These are phyloP conservation scores for Macquaria australasica DNA, from an alignment of 2,113 vertebrate genomes.

Conservation along the genomic window DNA sequence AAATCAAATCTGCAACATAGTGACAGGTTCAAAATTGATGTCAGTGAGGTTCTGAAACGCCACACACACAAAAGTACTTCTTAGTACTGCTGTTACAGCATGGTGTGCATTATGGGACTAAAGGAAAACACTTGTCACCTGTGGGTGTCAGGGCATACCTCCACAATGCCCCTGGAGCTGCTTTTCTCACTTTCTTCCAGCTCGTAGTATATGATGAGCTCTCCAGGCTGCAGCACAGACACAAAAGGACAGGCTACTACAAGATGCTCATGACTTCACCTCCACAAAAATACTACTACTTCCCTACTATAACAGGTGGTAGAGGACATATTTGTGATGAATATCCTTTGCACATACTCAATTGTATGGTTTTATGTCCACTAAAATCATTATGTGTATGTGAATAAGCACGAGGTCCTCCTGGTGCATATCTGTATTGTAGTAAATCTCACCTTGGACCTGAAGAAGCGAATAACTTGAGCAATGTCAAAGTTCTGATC, in stretches of 20 bases:
- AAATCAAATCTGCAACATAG: neutral
- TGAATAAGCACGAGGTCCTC: neutral
- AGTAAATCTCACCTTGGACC: slow-evolving; percentile 81
- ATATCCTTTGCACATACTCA: neutral
- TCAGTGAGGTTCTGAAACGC: too few relatives aligned
- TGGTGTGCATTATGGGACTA: neutral
- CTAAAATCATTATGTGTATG: neutral
- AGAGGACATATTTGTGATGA: neutral
- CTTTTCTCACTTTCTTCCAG: slow-evolving; percentile 85
- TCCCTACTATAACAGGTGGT: neutral
- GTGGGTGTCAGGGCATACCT: slow-evolving; percentile 85
- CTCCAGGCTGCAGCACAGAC: slow-evolving; percentile 79
- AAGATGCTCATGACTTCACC: neutral
- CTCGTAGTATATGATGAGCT: slow-evolving; percentile 88
- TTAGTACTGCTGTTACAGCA: neutral
- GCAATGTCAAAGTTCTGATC: slow-evolving; percentile 89
- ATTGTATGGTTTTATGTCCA: neutral
- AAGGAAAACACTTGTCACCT: slow-evolving; percentile 70
- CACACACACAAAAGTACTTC: neutral
- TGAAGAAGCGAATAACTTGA: slow-evolving; percentile 88
- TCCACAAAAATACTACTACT: too few relatives aligned
- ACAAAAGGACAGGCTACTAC: neutral
- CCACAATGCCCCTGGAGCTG: slow-evolving; percentile 86
- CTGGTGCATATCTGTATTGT: neutral
- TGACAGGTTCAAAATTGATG: rapidly evolving